phyloP scores from a whole-genome alignment of 2,113 vertebrate genomes.

The Periophthalmodon schlosseri region DNA sequence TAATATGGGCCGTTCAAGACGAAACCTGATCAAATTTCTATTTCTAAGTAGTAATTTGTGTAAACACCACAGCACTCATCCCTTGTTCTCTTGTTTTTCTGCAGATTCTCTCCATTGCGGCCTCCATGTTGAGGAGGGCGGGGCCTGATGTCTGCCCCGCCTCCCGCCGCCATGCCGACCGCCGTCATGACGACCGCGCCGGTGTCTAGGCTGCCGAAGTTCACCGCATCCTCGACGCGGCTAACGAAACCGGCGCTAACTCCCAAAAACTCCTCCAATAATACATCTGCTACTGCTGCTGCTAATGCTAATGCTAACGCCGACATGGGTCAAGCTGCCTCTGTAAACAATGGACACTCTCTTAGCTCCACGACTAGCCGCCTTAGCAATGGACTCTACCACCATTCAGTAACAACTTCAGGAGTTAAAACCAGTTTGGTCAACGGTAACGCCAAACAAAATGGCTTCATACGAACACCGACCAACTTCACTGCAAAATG shows the following conservation, averaged over 20 bases:
- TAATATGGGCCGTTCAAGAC: too few relatives aligned
- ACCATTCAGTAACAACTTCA: slow-evolving; percentile 38
- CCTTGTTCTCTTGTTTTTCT: neutral
- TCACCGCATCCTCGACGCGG: slow-evolving; percentile 57
- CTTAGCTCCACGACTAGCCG: slow-evolving; percentile 49
- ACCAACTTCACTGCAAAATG: slow-evolving; percentile 80
- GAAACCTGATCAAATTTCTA: neutral
- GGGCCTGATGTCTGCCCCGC: slow-evolving; percentile 90
- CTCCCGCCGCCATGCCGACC: slow-evolving; percentile 75
- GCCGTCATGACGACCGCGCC: slow-evolving; percentile 5
- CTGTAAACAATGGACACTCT: neutral
- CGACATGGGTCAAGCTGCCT: neutral
- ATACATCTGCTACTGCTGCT: neutral
- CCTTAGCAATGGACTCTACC: slow-evolving; percentile 63
- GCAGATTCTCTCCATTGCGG: slow-evolving; percentile 27
- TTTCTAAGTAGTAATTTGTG: neutral
- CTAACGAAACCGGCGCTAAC: slow-evolving; percentile 62
- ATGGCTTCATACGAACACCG: slow-evolving; percentile 74
- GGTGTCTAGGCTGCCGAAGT: slow-evolving; percentile 93
- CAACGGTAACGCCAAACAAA: slow-evolving; percentile 67
- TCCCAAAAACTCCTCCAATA: neutral
- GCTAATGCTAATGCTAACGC: neutral
- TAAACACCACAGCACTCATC: neutral
- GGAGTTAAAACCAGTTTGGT: slow-evolving; percentile 21
- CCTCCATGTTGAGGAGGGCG: slow-evolving; percentile 74